Evolutionary conservation across 1,140 invertebrate genomes (phyloP).

Genomic region (Odontomachus brunneus): DNA sequence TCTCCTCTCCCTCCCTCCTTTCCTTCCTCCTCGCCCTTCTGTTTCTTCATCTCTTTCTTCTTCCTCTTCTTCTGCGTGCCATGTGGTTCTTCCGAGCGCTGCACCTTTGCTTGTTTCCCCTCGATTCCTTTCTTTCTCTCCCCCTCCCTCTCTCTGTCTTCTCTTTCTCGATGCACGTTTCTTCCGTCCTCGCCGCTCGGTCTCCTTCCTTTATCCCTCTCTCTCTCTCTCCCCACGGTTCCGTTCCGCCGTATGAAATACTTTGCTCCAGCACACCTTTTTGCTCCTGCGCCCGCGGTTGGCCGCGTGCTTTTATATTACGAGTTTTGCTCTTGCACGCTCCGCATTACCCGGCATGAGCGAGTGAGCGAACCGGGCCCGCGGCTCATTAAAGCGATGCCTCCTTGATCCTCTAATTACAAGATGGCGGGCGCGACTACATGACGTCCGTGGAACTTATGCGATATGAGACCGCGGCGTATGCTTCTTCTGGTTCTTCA

Average conservation of each 20-base stretch:
- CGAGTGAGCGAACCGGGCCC: constrained; percentile 62
- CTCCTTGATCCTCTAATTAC: constrained; percentile 84
- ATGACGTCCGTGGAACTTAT: constrained; percentile 75
- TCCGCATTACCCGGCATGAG: constrained; percentile 39
- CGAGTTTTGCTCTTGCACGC: constrained; percentile 67
- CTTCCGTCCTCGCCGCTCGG: constrained; percentile 27
- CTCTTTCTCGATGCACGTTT: constrained; percentile 3
- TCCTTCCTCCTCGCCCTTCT: constrained; percentile 24
- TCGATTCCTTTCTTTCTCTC: constrained; percentile 4
- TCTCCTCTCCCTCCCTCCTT: not conserved
- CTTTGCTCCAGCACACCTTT: constrained; percentile 70
- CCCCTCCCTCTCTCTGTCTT: no score
- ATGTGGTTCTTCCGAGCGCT: constrained; percentile 31
- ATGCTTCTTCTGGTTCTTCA: not conserved
- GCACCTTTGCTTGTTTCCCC: constrained; percentile 32
- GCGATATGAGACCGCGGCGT: constrained; percentile 27
- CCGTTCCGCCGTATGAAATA: constrained; percentile 74
- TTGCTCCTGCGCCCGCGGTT: constrained; percentile 67
- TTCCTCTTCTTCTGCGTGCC: constrained; percentile 35
- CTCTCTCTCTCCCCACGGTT: not conserved
- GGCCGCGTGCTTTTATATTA: constrained; percentile 74
- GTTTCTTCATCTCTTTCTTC: constrained; percentile 38
- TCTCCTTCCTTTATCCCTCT: constrained; percentile 9
- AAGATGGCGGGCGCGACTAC: constrained; percentile 82
- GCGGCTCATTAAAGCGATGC: constrained; percentile 83